These are phyloP conservation scores for Melieria omissa DNA, from an alignment of 2,888 invertebrate species.

Conservation along the genomic window DNA sequence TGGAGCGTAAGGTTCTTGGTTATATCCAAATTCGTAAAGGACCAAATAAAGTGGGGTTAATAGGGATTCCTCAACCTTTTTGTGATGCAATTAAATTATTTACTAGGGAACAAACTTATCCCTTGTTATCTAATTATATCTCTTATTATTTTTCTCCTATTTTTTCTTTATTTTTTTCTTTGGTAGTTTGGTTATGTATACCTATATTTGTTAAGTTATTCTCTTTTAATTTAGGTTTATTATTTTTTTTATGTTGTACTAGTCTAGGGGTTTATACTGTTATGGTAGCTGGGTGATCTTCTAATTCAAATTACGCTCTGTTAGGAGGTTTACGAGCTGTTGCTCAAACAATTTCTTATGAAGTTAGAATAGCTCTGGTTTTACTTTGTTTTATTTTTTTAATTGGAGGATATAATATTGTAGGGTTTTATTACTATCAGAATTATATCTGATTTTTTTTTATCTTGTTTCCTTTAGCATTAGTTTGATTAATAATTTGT, in stretches of 20 bases:
- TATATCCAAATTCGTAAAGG: conserved; percentile 81
- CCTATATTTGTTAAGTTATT: conserved; percentile 71
- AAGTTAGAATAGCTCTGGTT: conserved; percentile 76
- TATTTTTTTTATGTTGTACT: conserved; percentile 75
- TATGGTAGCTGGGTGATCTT: conserved; percentile 75
- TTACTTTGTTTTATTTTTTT: conserved; percentile 72
- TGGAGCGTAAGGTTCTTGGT: conserved; percentile 78
- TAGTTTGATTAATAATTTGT: conserved; percentile 72
- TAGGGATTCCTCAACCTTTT: conserved; percentile 77
- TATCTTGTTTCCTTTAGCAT: conserved; percentile 70
- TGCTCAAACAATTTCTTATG: conserved; percentile 82
- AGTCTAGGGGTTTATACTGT: conserved; percentile 75
- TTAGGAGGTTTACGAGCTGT: conserved; percentile 76
- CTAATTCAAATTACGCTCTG: conserved; percentile 79
- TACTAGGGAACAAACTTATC: conserved; percentile 73
- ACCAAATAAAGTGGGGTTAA: conserved; percentile 76
- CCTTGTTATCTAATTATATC: conserved; percentile 71
- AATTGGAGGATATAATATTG: conserved; percentile 70
- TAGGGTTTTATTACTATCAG: conserved; percentile 69
- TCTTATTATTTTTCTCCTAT: conserved; percentile 73
- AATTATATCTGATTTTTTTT: conserved; percentile 70
- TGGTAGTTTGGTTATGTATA: conserved; percentile 71
- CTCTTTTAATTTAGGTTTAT: conserved; percentile 71
- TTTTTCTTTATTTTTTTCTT: conserved; percentile 71
- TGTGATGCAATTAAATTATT: conserved; percentile 80